Percentiles rank a stretch among this genome's conserved stretches.
Evolutionary conservation across 2,888 invertebrate genomes (phyloP).

Genomic region (Agrochola litura): DNA sequence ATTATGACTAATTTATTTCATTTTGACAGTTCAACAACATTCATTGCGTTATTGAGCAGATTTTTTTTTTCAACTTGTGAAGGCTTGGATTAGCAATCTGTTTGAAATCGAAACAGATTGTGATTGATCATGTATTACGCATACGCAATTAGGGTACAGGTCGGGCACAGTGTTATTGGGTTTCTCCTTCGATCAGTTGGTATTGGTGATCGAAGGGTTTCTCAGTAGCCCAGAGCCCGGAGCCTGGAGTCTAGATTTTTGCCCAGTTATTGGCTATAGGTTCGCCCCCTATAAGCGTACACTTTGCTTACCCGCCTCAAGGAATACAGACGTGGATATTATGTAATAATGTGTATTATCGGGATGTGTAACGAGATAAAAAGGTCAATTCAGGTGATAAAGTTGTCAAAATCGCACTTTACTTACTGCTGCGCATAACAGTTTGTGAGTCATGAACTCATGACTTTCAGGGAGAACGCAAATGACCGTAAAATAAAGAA

Average conservation of each 20-base stretch:
- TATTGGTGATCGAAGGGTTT: too few species aligned
- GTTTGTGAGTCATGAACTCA: background rate
- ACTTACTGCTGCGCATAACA: background rate
- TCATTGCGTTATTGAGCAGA: too few species aligned
- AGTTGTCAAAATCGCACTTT: conserved; percentile 17
- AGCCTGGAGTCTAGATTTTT: too few species aligned
- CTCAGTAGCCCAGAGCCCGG: background rate
- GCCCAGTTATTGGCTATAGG: background rate
- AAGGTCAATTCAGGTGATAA: conserved; percentile 38
- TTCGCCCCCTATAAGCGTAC: background rate
- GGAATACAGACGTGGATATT: background rate
- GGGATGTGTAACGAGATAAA: conserved; percentile 24
- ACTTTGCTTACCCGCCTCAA: background rate
- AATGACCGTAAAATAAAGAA: background rate
- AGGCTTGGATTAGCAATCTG: too few species aligned
- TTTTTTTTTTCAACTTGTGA: too few species aligned
- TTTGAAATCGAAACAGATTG: too few species aligned
- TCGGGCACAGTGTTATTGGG: too few species aligned
- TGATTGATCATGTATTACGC: too few species aligned
- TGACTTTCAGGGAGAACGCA: background rate
- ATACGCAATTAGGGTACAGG: too few species aligned
- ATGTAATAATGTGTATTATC: conserved; percentile 21
- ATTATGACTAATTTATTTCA: too few species aligned
- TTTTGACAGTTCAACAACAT: too few species aligned
- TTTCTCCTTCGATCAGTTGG: too few species aligned